A percentile compares a stretch with the other conserved stretches of the same genome.
These are phyloP conservation scores for Coleophora deauratella DNA, from an alignment of 2,888 invertebrate genomes.

Conservation along the genomic window DNA sequence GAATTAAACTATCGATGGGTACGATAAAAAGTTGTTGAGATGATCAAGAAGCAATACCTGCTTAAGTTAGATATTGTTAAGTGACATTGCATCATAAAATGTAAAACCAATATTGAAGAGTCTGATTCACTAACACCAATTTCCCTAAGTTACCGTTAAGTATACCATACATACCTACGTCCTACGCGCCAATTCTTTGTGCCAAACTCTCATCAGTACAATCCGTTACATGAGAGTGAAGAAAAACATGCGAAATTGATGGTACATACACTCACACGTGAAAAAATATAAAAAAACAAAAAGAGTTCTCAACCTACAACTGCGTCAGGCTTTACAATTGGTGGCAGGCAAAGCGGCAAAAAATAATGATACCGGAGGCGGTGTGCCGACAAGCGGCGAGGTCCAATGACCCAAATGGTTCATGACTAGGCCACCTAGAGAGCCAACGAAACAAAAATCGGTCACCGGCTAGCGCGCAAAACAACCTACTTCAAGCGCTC, in stretches of 20 bases:
- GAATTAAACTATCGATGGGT: no score
- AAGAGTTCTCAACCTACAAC: slow-evolving; percentile 33
- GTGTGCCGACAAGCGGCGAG: slow-evolving; percentile 58
- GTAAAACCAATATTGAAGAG: slow-evolving; percentile 7
- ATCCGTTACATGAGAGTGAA: slow-evolving; percentile 29
- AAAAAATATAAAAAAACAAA: no score
- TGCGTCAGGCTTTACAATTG: slow-evolving; percentile 47
- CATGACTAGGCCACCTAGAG: slow-evolving; percentile 57
- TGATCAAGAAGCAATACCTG: slow-evolving; percentile 1
- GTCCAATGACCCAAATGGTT: slow-evolving; percentile 71
- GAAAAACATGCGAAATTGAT: slow-evolving; percentile 27
- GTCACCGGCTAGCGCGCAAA: slow-evolving; percentile 33
- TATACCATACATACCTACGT: slow-evolving; percentile 17
- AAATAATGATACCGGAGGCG: slow-evolving; percentile 50
- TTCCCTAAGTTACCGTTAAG: slow-evolving; percentile 31
- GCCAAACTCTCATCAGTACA: slow-evolving; percentile 24
- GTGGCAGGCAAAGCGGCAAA: slow-evolving; percentile 47
- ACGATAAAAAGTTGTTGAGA: no score
- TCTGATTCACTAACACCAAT: slow-evolving; percentile 15
- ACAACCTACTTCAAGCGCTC: slow-evolving; percentile 7
- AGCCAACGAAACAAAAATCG: slow-evolving; percentile 63
- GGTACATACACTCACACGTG: slow-evolving; percentile 18
- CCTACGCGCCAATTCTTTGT: slow-evolving; percentile 30
- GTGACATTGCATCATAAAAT: slow-evolving; percentile 10
- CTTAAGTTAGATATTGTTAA: no score